A percentile compares a stretch with the other conserved stretches of the same genome.
These are phyloP conservation scores for Drosophila bunnanda DNA, from an alignment of 2,888 invertebrate genomes.

Conservation along the genomic window DNA sequence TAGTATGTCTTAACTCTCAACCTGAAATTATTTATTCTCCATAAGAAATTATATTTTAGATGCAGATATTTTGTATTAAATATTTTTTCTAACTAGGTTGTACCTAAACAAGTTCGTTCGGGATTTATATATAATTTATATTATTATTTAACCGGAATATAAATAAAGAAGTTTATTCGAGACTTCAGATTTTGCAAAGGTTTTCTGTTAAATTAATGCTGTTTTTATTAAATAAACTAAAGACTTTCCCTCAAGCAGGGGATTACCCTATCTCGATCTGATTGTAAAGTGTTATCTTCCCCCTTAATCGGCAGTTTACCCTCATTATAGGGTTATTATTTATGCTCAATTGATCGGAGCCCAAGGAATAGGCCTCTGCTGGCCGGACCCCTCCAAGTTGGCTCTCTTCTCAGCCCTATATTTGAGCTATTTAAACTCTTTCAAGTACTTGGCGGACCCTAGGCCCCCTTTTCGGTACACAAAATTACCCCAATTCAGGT, in stretches of 20 bases:
- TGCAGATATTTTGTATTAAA: no score
- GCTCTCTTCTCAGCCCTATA: slow-evolving; percentile 3
- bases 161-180: no score
- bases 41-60: no score
- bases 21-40: no score
- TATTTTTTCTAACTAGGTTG: not conserved
- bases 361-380: slow-evolving; percentile 1
- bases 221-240: not conserved
- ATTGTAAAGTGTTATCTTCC: slow-evolving; percentile 3
- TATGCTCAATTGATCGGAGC: slow-evolving; percentile 23
- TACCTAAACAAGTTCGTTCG: not conserved
- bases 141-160: no score
- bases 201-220: no score
- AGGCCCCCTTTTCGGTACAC: slow-evolving; percentile 22
- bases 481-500: slow-evolving; percentile 72
- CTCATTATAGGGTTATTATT: slow-evolving; percentile 31
- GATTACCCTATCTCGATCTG: slow-evolving; percentile 1
- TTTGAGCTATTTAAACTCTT: slow-evolving; percentile 34
- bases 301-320: slow-evolving; percentile 14
- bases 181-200: not conserved
- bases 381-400: slow-evolving; percentile 17
- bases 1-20: no score
- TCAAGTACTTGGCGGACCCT: slow-evolving; percentile 28
- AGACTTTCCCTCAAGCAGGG: no score
- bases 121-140: no score